Percentiles rank a stretch among this genome's conserved stretches.
These are phyloP conservation scores for Hippolais icterina DNA, from an alignment of 2,113 vertebrate species.

Conservation along the genomic window DNA sequence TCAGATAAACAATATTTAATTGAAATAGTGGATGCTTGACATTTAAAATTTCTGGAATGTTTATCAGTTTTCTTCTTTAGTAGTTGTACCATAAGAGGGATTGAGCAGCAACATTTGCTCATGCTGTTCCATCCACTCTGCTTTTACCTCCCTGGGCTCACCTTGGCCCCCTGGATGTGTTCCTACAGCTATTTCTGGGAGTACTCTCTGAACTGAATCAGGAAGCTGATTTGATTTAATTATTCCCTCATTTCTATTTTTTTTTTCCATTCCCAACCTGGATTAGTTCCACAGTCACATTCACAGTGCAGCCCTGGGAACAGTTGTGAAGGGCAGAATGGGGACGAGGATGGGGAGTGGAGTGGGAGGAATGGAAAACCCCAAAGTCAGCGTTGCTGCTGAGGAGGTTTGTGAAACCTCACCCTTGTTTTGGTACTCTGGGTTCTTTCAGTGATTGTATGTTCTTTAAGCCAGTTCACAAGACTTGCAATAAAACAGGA, in stretches of 20 bases:
- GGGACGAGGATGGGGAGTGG: not conserved
- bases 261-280: not conserved
- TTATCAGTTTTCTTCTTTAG: not conserved
- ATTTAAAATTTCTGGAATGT: not conserved
- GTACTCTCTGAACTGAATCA: not conserved
- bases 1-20: not conserved
- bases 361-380: not conserved
- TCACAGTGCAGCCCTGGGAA: not conserved
- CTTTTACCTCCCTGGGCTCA: not conserved
- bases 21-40: not conserved
- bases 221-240: conserved; percentile 10
- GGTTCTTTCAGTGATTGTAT: not conserved
- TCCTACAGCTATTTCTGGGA: conserved; percentile 4
- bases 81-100: not conserved
- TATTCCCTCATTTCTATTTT: not conserved
- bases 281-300: not conserved
- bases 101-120: not conserved
- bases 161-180: not conserved
- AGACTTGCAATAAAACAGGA: not conserved
- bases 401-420: not conserved
- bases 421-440: not conserved
- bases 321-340: not conserved
- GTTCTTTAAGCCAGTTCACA: not conserved
- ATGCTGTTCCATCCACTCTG: not conserved
- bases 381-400: not conserved